Percentiles rank a stretch among this genome's conserved stretches.
phyloP scores from a whole-genome alignment of 1,140 invertebrate genomes.

The Camponotus floridanus region DNA sequence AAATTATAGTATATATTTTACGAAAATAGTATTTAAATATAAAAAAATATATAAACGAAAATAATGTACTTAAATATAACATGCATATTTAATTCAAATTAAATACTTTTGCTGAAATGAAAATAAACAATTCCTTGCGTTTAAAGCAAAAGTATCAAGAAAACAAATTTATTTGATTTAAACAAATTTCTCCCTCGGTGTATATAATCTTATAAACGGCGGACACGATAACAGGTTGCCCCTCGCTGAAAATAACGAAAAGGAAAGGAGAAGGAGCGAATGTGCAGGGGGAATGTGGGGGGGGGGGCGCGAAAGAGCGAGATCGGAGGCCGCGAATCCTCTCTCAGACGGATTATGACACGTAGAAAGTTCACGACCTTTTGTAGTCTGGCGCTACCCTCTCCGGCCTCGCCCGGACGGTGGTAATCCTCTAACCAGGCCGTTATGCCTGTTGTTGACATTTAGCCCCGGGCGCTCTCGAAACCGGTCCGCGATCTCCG shows the following conservation, averaged over 20 bases:
- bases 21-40: too few species aligned
- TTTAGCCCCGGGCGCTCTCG: slow-evolving; percentile 79
- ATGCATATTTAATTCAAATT: too few species aligned
- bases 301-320: slow-evolving; percentile 57
- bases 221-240: slow-evolving; percentile 10
- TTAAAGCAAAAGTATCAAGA: too few species aligned
- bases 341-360: slow-evolving; percentile 84
- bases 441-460: slow-evolving; percentile 84
- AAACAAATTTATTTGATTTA: too few species aligned
- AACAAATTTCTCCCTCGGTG: too few species aligned
- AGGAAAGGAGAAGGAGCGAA: slow-evolving; percentile 21
- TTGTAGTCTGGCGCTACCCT: slow-evolving; percentile 79
- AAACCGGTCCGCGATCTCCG: slow-evolving; percentile 78
- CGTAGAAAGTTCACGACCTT: slow-evolving; percentile 84
- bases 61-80: too few species aligned
- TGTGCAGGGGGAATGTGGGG: too few species aligned
- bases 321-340: slow-evolving; percentile 72
- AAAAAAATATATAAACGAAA: too few species aligned
- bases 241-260: slow-evolving; percentile 22
- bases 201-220: too few species aligned
- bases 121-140: too few species aligned
- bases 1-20: too few species aligned
- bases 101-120: too few species aligned
- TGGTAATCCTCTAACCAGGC: slow-evolving; percentile 83
- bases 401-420: slow-evolving; percentile 48